These are phyloP conservation scores for Platypus cylindrus DNA, from an alignment of 2,888 invertebrate species.

Conservation along the genomic window DNA sequence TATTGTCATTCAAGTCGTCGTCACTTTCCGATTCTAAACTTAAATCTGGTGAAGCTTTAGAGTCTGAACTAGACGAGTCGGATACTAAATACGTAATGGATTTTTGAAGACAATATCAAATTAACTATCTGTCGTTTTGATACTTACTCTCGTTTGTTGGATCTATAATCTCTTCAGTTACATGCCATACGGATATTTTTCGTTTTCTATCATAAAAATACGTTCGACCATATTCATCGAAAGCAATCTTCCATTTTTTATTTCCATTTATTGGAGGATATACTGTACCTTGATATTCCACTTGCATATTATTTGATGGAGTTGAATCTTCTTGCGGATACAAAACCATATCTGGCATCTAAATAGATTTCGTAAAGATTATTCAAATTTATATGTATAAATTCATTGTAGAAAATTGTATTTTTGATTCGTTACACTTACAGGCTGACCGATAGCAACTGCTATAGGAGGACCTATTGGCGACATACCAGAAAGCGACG, in stretches of 20 bases:
- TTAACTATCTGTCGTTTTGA: no score
- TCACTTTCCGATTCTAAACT: conserved; percentile 41
- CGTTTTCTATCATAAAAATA: conserved; percentile 86
- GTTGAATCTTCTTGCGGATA: conserved; percentile 19
- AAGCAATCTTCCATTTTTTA: conserved; percentile 76
- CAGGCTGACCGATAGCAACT: no score
- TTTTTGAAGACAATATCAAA: no score
- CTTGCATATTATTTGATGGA: no score
- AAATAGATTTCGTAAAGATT: background rate
- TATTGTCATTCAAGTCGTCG: conserved; percentile 31
- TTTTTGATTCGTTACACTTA: no score
- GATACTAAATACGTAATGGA: conserved; percentile 25
- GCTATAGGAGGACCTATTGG: conserved; percentile 7
- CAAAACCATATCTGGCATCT: conserved; percentile 8
- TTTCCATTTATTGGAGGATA: conserved; percentile 53
- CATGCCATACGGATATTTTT: conserved; percentile 70
- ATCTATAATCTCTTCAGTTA: no score
- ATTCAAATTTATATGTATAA: background rate
- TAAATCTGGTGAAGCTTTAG: conserved; percentile 37
- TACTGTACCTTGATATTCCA: conserved; percentile 33
- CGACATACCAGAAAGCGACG: conserved; percentile 8
- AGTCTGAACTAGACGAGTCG: conserved; percentile 31
- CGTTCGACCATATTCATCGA: conserved; percentile 67
- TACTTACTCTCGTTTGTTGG: no score
- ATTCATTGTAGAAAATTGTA: background rate